These are phyloP conservation scores for Dromiciops gliroides DNA, from an alignment of 2,113 vertebrate species.

Conservation along the genomic window DNA sequence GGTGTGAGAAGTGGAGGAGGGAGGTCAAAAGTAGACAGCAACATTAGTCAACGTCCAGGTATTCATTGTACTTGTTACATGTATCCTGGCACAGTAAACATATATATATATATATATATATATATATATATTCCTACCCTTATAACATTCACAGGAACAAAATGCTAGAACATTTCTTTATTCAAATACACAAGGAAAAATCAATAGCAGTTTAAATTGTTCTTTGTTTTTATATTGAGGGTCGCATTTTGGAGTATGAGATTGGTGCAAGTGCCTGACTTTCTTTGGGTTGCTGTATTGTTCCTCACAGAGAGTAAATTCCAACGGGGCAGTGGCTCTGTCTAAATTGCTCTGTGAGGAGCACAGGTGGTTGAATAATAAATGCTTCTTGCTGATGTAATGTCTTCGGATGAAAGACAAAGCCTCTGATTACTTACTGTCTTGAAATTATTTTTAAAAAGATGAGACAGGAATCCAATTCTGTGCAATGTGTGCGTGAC, in stretches of 20 bases:
- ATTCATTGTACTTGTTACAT: conserved; percentile 22
- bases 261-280: conserved; percentile 58
- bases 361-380: conserved; percentile 79
- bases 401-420: conserved; percentile 77
- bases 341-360: conserved; percentile 76
- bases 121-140: not conserved
- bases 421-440: conserved; percentile 79
- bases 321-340: conserved; percentile 71
- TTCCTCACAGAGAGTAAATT: conserved; percentile 63
- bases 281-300: conserved; percentile 58
- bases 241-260: conserved; percentile 48
- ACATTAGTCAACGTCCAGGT: conserved; percentile 29
- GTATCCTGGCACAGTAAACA: conserved; percentile 12
- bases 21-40: conserved; percentile 18
- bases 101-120: no score
- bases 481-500: conserved; percentile 74
- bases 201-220: not conserved
- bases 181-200: conserved; percentile 43
- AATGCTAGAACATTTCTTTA: conserved; percentile 28
- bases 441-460: conserved; percentile 80
- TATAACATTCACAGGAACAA: conserved; percentile 31
- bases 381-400: conserved; percentile 76
- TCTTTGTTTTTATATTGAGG: conserved; percentile 50
- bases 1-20: not conserved
- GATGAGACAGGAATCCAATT: conserved; percentile 79